A percentile compares a stretch with the other conserved stretches of the same genome.
Conservation (phyloP, 2,113 vertebrate species). For the Ovis canadensis region DNA sequence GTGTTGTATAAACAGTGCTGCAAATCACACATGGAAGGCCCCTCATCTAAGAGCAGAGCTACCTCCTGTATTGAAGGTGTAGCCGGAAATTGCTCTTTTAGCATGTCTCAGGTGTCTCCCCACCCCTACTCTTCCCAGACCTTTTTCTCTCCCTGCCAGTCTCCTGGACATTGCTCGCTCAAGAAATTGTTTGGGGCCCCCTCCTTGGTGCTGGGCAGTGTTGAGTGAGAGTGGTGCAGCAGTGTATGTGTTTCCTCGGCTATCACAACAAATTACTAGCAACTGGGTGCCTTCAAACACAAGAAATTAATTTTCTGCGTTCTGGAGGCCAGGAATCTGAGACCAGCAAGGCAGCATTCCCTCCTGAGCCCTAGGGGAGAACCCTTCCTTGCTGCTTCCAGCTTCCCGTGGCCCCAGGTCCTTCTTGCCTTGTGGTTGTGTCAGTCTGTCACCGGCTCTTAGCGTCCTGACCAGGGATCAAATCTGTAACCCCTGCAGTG, state of each 20-base stretch:
- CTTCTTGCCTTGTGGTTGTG: background rate
- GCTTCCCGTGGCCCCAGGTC: background rate
- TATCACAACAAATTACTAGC: background rate
- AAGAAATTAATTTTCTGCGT: background rate
- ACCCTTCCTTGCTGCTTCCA: background rate
- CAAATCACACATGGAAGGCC: background rate
- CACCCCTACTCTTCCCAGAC: fast-evolving
- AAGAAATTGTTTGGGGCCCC: background rate
- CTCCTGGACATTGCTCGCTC: background rate
- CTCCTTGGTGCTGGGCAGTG: background rate
- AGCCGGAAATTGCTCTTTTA: background rate
- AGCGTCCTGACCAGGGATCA: background rate
- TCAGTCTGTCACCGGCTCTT: background rate
- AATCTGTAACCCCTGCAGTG: background rate
- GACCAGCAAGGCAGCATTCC: background rate
- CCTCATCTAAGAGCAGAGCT: background rate
- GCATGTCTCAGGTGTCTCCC: background rate
- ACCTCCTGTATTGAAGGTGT: background rate
- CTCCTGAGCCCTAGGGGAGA: background rate
- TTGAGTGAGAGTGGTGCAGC: fast-evolving
- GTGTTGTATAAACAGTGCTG: background rate
- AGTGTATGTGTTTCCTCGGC: background rate
- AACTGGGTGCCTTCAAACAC: background rate
- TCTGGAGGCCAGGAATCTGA: background rate
- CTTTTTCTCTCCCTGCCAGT: background rate